phyloP scores from a whole-genome alignment of 2,113 vertebrate species.

The Opisthocomus hoazin region DNA sequence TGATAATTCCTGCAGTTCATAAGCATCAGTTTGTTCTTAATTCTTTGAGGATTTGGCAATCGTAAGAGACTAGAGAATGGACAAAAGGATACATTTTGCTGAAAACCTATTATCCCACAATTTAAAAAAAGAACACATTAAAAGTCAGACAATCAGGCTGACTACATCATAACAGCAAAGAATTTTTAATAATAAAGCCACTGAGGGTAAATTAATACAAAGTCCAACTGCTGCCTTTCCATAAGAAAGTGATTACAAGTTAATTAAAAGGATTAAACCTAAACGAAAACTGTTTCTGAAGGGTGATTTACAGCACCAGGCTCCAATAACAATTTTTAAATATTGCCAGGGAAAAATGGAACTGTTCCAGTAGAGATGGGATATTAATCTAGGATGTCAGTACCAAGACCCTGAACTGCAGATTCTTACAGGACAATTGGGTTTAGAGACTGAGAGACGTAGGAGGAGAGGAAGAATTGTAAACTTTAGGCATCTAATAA shows the following conservation, averaged over 20 bases:
- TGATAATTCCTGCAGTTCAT: not conserved
- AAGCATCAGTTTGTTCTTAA: not conserved
- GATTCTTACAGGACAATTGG: not conserved
- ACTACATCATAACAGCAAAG: not conserved
- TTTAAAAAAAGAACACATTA: not conserved
- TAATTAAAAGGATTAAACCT: conserved; percentile 33
- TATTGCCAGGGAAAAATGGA: not conserved
- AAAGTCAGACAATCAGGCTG: not conserved
- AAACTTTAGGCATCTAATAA: not conserved
- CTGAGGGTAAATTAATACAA: not conserved
- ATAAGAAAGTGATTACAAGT: conserved; percentile 17
- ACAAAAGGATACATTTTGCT: not conserved
- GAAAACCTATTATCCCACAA: not conserved
- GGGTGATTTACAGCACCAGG: not conserved
- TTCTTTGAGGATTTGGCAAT: not conserved
- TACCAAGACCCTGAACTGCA: not conserved
- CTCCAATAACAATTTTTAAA: not conserved
- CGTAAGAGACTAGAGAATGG: not conserved
- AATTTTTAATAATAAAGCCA: conserved; percentile 10
- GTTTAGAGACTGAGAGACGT: not conserved
- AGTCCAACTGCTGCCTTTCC: not conserved
- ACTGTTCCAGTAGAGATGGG: not conserved
- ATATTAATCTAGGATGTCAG: not conserved
- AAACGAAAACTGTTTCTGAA: conserved; percentile 24
- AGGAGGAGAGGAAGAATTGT: not conserved